Percentiles rank a stretch among this genome's conserved stretches.
phyloP scores from a whole-genome alignment of 1,140 invertebrate genomes.

The Nymphalis io region DNA sequence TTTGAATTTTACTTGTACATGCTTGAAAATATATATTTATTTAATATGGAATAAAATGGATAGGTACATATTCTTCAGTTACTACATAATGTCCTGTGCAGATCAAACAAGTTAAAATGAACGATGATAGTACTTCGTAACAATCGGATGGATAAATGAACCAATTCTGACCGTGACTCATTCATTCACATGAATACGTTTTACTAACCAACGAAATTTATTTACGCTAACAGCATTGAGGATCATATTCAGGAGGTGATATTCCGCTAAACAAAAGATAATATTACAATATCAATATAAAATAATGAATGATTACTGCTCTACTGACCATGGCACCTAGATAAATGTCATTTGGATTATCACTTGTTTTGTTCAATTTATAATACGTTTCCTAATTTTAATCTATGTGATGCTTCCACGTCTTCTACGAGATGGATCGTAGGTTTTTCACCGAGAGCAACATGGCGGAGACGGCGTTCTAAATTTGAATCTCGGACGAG shows the following conservation, averaged over 20 bases:
- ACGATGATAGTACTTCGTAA: conserved; percentile 54
- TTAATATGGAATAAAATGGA: background rate
- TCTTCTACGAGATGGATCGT: conserved; percentile 68
- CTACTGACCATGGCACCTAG: background rate
- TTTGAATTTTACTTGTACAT: background rate
- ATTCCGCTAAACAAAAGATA: conserved; percentile 24
- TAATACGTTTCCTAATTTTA: conserved; percentile 13
- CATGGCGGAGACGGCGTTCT: conserved; percentile 79
- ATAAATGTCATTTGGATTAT: background rate
- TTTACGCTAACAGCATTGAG: conserved; percentile 56
- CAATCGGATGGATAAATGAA: conserved; percentile 66
- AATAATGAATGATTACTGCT: background rate
- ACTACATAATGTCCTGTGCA: conserved; percentile 2
- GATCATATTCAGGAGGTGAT: conserved; percentile 26
- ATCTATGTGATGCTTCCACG: conserved; percentile 62
- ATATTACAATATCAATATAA: conserved; percentile 14
- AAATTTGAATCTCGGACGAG: conserved; percentile 80
- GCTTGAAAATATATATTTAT: background rate
- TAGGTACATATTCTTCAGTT: background rate
- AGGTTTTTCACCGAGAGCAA: conserved; percentile 79
- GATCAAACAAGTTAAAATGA: conserved; percentile 44
- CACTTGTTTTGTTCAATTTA: background rate
- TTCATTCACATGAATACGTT: conserved; percentile 71
- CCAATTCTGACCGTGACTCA: conserved; percentile 71
- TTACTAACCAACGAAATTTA: conserved; percentile 64